Conservation (phyloP, 92 coral and sea anemone genomes). For the Paragorgia papillata region DNA sequence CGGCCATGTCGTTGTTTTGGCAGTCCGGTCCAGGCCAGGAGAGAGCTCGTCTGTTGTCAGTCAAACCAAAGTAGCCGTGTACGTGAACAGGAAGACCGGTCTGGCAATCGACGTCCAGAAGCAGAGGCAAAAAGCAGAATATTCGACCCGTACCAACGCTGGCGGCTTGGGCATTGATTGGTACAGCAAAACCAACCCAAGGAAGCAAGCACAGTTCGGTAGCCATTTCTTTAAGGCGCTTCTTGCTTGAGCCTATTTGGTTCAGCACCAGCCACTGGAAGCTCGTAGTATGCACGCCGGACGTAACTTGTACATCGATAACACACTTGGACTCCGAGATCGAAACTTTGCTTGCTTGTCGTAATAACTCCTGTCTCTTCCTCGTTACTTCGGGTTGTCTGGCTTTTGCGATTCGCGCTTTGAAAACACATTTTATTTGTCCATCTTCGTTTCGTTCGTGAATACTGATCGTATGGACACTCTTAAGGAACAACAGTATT, state of each 20-base stretch:
- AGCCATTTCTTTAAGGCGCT: conserved; percentile 11
- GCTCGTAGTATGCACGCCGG: not conserved
- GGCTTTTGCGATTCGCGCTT: not conserved
- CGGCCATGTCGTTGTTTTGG: conserved; percentile 48
- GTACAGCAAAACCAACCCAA: conserved; percentile 51
- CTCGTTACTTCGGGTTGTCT: conserved; percentile 6
- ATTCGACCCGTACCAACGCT: conserved; percentile 29
- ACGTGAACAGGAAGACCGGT: conserved; percentile 52
- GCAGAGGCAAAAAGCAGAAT: conserved; percentile 39
- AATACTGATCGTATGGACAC: conserved; percentile 21
- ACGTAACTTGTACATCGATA: not conserved
- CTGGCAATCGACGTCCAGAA: conserved; percentile 27
- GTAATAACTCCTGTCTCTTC: conserved; percentile 18
- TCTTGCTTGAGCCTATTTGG: conserved; percentile 16
- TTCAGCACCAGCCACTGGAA: conserved; percentile 25
- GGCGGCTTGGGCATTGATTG: conserved; percentile 15
- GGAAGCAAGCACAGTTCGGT: conserved; percentile 33
- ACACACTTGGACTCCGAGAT: not conserved
- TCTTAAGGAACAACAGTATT: conserved; percentile 41
- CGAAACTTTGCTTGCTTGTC: not conserved
- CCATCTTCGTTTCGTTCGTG: conserved; percentile 22
- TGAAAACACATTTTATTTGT: conserved; percentile 1
- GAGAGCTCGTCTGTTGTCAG: conserved; percentile 52
- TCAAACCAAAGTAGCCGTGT: conserved; percentile 56
- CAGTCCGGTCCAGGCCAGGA: conserved; percentile 52